Percentiles rank a stretch among this genome's conserved stretches.
Evolutionary conservation across 1,140 invertebrate species (phyloP).

Genomic region (Campoletis sonorensis): DNA sequence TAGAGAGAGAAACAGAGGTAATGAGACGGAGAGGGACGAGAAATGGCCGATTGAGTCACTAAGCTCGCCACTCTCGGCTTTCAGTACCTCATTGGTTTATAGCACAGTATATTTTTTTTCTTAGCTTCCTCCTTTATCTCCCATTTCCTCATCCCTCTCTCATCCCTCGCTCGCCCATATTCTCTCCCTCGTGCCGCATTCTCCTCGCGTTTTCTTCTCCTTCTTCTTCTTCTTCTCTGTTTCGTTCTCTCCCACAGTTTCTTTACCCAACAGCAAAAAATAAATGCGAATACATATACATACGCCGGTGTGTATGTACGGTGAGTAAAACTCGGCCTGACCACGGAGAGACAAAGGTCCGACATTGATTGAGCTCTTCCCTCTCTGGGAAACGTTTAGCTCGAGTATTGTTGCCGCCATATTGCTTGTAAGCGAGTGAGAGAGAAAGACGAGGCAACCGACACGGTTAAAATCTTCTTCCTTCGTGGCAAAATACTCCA

Average conservation of each 20-base stretch:
- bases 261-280: constrained; percentile 19
- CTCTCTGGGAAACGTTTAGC: constrained; percentile 68
- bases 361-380: constrained; percentile 65
- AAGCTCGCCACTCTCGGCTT: constrained; percentile 51
- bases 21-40: constrained; percentile 34
- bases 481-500: constrained; percentile 45
- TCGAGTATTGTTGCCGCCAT: constrained; percentile 50
- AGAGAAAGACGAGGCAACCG: constrained; percentile 52
- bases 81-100: constrained; percentile 52
- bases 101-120: constrained; percentile 49
- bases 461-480: constrained; percentile 41
- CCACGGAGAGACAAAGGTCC: constrained; percentile 64
- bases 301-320: background rate
- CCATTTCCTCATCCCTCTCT: constrained; percentile 30
- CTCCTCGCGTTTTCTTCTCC: too few species aligned
- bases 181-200: too few species aligned
- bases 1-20: constrained; percentile 14
- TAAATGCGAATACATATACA: background rate
- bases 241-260: constrained; percentile 24
- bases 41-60: constrained; percentile 55
- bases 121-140: constrained; percentile 37
- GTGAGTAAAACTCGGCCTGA: constrained; percentile 44
- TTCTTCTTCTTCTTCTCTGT: constrained; percentile 24
- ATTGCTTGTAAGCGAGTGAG: constrained; percentile 50
- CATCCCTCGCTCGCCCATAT: too few species aligned